Evolutionary conservation across 2,797 vertebrate species (phyloP), one percentile per base, ranked within the genome.

Genomic region (Pogoniulus pusillus): DNA sequence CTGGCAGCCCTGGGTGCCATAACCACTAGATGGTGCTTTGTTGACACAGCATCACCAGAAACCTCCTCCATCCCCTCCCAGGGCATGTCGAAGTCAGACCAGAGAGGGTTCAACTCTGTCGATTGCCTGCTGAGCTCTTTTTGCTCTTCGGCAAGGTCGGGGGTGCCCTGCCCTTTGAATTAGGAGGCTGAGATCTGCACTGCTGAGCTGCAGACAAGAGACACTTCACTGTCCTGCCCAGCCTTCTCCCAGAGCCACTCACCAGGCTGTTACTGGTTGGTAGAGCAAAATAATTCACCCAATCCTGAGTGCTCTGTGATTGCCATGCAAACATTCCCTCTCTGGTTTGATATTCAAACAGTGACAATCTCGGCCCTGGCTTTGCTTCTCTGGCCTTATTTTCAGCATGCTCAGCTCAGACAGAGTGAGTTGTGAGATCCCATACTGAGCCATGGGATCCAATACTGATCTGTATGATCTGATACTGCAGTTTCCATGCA

Each of bases 11-110:
- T 0, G 8, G 51, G 82, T 58, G 81, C 84, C 69, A 62, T 37
- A 63, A 55, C 95, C 95, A 90, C 95, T 96, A 96, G 95, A 82
- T 95, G 95, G 95, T 87, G 95, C 95, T 83, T 96, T 77, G 86
- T 60, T 82, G 93, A 91, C 93, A 54, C 1, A 49, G 17, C 29
- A 93, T 20, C 18, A 63, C 34, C 75, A 62, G 63, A 13, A 62
- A 34, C 22, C 70, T 86, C 78, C 7, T 68, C 74, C 51, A 18
- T 5, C 58, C 5, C 43, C 82, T 92, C 58, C 60, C 82, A 4
- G 23, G 41, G 85, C 85, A 91, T 78, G 89, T 26, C 0, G 70
- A 90, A 58, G 49, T 6, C 3, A 2, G 49, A 34, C 45, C 54
- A 63, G 32, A n/a, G 65, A 71, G 86, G 57, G 47, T 86, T 71